Base-by-base conservation (phyloP, 2,888 invertebrate genomes). In the Lycocerus yunnanus region DNA sequence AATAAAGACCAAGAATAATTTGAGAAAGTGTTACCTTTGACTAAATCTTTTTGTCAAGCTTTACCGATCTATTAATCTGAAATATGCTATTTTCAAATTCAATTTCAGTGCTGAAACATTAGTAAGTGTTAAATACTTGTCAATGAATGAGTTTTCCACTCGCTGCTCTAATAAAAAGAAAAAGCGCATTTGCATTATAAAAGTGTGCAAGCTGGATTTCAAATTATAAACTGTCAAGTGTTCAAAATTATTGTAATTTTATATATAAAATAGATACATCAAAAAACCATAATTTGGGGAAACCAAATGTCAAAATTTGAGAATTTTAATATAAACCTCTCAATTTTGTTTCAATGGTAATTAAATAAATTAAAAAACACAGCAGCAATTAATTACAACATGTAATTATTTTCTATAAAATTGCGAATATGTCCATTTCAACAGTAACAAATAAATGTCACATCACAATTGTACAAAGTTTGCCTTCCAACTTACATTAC, bases 251-350 rank as follows among this genome's bases (percentile, higher is more conserved):
- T 43, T 43, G n/a, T 43, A 43, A 43, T 43, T 43, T 43, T 43
- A 43, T 43, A 43, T 43, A 43, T 43, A 43, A 43, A 43, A 43
- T 43, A 43, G 43, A 43, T n/a, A 43, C 43, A 43, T 43, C n/a
- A 63, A 15, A 63, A 63, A 20, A 20, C 14, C 16, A 16, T 9
- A 63, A 63, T 14, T 21, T 20, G 65, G 76, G 24, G 63, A 72
- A 60, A 14, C 14, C n/a, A 58, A 66, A 69, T 78, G 82, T 43
- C 43, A 43, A 82, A 83, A 80, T 81, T 82, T 75, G 81, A 82
- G 83, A 84, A 84, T 75, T 81, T 81, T 83, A 82, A 82, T 83
- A 80, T 81, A 84, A 84, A 82, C 77, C 82, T 84, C 83, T 82
- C 82, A 81, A 76, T 81, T 79, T 43, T n/a, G 43, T n/a, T 43